These are phyloP conservation scores for Coregonus suidteri DNA, from an alignment of 2,797 vertebrate genomes.

Conservation along the genomic window DNA sequence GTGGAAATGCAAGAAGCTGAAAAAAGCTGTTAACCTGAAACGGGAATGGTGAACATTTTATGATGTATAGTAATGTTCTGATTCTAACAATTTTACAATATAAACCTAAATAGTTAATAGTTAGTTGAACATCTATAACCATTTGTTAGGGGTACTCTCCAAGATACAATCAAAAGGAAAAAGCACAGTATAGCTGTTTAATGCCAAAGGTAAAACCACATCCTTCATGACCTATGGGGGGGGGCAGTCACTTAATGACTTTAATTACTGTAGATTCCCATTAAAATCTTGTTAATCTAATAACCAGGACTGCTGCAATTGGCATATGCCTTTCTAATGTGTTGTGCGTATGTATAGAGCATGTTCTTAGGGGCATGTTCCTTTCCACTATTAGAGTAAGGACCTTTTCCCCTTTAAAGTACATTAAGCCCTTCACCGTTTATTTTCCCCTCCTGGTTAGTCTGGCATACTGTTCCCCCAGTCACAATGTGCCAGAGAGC, in stretches of 20 bases:
- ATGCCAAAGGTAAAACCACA: constrained; percentile 3
- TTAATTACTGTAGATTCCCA: constrained; percentile 11
- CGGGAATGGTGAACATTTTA: background rate
- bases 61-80: background rate
- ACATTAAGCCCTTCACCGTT: background rate
- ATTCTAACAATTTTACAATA: background rate
- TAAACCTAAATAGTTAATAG: background rate
- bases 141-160: background rate
- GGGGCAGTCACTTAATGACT: constrained; percentile 47
- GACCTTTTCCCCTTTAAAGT: constrained; percentile 49
- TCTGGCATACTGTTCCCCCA: constrained; percentile 41
- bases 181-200: no score
- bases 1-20: constrained; percentile 26
- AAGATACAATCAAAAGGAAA: background rate
- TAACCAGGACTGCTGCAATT: constrained; percentile 52
- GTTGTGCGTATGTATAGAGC: constrained; percentile 19
- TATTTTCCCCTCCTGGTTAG: constrained; percentile 43
- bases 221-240: background rate
- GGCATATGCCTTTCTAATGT: constrained; percentile 37
- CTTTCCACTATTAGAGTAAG: constrained; percentile 7
- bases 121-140: background rate
- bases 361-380: constrained; percentile 44
- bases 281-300: constrained; percentile 53
- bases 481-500: constrained; percentile 11
- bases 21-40: constrained; percentile 19